phyloP scores from a whole-genome alignment of 2,888 invertebrate species.

The Alloscopus bannaensis region DNA sequence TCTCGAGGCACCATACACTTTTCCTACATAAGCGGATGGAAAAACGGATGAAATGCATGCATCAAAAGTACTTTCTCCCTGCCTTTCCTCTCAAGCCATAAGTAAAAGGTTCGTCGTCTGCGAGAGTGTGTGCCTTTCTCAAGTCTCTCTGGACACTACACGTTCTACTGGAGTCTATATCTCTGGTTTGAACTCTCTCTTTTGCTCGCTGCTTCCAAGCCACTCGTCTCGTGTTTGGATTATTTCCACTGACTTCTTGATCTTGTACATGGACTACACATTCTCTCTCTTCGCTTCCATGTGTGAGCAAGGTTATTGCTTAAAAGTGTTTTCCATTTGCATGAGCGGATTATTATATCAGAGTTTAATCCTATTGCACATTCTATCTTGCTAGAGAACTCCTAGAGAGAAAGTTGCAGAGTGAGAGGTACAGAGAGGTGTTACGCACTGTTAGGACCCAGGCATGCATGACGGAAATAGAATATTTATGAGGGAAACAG shows the following conservation, averaged over 20 bases:
- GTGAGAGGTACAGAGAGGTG: constrained; percentile 42
- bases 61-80: too few relatives aligned
- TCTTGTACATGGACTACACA: constrained; percentile 38
- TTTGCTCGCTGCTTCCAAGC: too few relatives aligned
- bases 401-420: constrained; percentile 12
- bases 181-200: constrained; percentile 21
- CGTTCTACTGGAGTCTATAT: background rate
- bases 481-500: constrained; percentile 53
- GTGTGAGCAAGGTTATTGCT: constrained; percentile 36
- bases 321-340: constrained; percentile 59
- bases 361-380: constrained; percentile 59
- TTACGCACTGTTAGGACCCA: constrained; percentile 59
- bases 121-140: too few relatives aligned
- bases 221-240: too few relatives aligned
- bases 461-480: constrained; percentile 62
- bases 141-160: constrained; percentile 3
- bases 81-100: too few relatives aligned
- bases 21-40: too few relatives aligned
- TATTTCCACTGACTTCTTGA: constrained; percentile 45
- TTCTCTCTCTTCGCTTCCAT: background rate
- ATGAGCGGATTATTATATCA: constrained; percentile 60
- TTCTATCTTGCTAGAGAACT: constrained; percentile 54
- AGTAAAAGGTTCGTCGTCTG: too few relatives aligned
- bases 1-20: too few relatives aligned
- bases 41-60: too few relatives aligned